Evolutionary conservation across 2,888 invertebrate species (phyloP).

Genomic region (Anticlea derivata): DNA sequence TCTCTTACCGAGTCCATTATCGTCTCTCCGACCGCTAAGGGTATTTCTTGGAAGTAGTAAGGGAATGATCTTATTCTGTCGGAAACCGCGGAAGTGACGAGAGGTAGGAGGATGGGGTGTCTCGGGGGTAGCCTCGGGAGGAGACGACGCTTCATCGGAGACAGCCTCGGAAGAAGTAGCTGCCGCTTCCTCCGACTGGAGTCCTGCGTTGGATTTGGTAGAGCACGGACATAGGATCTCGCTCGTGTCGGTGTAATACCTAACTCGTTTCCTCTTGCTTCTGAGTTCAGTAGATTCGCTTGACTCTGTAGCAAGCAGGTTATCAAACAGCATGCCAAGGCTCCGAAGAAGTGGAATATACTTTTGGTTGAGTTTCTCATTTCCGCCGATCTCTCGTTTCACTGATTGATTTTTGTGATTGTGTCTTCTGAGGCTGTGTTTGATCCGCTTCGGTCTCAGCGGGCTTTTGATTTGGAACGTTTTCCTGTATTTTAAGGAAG

Average conservation of each 20-base stretch:
- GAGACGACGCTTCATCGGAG: slow-evolving; percentile 56
- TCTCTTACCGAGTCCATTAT: slow-evolving; percentile 75
- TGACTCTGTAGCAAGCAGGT: slow-evolving; percentile 61
- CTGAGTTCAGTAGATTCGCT: slow-evolving; percentile 52
- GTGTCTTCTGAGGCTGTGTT: slow-evolving; percentile 45
- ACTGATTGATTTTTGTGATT: slow-evolving; percentile 55
- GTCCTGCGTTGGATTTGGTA: slow-evolving; percentile 40
- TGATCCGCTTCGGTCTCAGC: slow-evolving; percentile 60
- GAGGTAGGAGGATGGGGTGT: slow-evolving; percentile 66
- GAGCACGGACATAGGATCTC: slow-evolving; percentile 26
- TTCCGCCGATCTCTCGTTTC: slow-evolving; percentile 59
- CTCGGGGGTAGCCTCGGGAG: slow-evolving; percentile 62
- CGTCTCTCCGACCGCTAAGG: slow-evolving; percentile 73
- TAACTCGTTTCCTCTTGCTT: slow-evolving; percentile 48
- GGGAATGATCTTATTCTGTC: slow-evolving; percentile 77
- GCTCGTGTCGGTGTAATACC: slow-evolving; percentile 34
- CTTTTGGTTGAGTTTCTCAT: slow-evolving; percentile 61
- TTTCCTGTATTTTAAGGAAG: slow-evolving; percentile 59
- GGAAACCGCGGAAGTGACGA: slow-evolving; percentile 71
- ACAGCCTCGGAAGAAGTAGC: slow-evolving; percentile 60
- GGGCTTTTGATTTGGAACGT: slow-evolving; percentile 60
- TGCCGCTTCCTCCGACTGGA: slow-evolving; percentile 65
- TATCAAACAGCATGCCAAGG: slow-evolving; percentile 70
- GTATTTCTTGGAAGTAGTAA: slow-evolving; percentile 78
- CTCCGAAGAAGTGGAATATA: slow-evolving; percentile 71